These are phyloP conservation scores for Leucosticte australis DNA, from an alignment of 2,113 vertebrate genomes.

Conservation along the genomic window DNA sequence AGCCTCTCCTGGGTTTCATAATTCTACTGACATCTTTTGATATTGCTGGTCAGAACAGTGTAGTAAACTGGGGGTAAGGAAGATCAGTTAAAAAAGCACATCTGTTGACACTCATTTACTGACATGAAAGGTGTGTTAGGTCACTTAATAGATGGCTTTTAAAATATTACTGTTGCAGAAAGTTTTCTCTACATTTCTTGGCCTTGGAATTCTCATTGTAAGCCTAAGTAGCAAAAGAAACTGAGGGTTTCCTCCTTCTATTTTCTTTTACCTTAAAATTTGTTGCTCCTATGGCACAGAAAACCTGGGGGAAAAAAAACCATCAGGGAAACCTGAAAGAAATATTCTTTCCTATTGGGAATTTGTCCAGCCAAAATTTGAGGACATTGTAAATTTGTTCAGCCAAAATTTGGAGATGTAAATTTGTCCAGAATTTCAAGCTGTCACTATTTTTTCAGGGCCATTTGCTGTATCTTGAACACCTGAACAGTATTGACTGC, in stretches of 20 bases:
- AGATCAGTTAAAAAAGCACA: not conserved
- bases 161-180: not conserved
- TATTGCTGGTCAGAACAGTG: not conserved
- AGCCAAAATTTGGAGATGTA: not conserved
- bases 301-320: not conserved
- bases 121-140: not conserved
- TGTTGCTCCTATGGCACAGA: not conserved
- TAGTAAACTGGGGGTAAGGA: not conserved
- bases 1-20: slow-evolving; percentile 16
- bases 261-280: not conserved
- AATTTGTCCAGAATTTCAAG: not conserved
- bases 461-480: not conserved
- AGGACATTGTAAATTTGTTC: not conserved
- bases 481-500: not conserved
- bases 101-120: not conserved
- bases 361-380: not conserved
- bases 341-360: not conserved
- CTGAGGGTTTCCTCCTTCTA: not conserved
- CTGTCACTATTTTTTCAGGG: not conserved
- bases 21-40: slow-evolving; percentile 5
- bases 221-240: not conserved
- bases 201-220: not conserved
- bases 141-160: slow-evolving; percentile 4
- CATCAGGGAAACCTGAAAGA: not conserved
- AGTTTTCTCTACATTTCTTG: not conserved